Base-by-base conservation (phyloP, 2,797 vertebrate genomes). In the Gorsachius magnificus region DNA sequence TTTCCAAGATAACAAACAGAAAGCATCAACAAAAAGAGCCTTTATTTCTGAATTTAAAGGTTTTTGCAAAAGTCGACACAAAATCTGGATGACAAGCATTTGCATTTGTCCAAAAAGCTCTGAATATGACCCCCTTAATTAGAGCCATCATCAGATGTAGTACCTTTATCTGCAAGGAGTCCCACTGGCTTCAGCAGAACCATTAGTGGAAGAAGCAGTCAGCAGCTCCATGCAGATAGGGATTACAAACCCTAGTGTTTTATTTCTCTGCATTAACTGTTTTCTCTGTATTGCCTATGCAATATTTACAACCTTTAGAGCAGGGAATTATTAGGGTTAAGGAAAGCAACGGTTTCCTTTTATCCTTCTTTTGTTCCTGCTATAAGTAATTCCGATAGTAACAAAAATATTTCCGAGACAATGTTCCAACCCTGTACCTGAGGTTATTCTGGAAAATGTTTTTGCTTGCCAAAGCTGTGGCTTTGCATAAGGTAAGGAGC, bases 381-480 rank as follows among this genome's bases (percentile, higher is more conserved):
- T 72, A 5, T 53, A 83, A 77, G 25, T 61, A 65, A 31, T 57
- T 91, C 10, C 3, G 3, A 86, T 26, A 50, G 28, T 57, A 93
- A 48, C 25, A 90, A 81, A 96, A 91, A 14, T 33, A 83, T 82
- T 94, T 91, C 48, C 36, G 31, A 80, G 25, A 26, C 28, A 76
- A 72, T 50, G 41, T 81, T 93, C 64, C 45, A 90, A 16, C 56
- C 8, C 15, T 38, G 7, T 70, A 60, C 81, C 75, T 90, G 45
- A 91, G 26, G 64, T 93, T 70, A 60, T 61, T 80, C 74, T 84
- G 80, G 81, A 94, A 97, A 80, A 70, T 26, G 35, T 31, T 89
- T 76, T 78, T 74, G 21, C 46, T 75, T 96, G 61, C 75, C 96
- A 86, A 84, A 68, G 45, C 63, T 96, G 71, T 94, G 79, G 93